Base-by-base conservation (phyloP, 1,140 invertebrate genomes). In the Bombus sylvicola region DNA sequence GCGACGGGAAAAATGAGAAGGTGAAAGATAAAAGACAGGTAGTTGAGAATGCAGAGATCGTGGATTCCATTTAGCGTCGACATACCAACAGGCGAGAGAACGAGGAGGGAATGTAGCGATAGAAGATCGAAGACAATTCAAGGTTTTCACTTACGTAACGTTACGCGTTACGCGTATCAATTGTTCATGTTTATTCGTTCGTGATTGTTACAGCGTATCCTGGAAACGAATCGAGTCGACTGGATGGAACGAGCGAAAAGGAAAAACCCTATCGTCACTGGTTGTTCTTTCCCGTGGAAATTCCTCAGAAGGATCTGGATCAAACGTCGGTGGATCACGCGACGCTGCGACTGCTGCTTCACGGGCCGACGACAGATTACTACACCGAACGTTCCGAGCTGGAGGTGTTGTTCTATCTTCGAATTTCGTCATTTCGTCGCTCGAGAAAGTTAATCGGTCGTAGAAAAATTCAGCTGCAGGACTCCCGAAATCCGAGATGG, bases 401-500 rank as follows among this genome's bases (percentile, higher is more conserved):
- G 69, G 87, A 91, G 12, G 77, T 91, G 47, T 39, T 87, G 39
- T 47, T 91, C 3, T 88, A 92, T 59, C 81, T 89, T 1, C 66
- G 88, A 15, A 83, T 68, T 10, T 37, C 73, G 66, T 25, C 73
- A 28, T 13, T n/a, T 77, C 39, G 25, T 31, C 53, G 47, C 41
- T 83, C 82, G 15, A 72, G 73, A 59, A 39, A 74, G 6, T 57
- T 88, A 15, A 83, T 89, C 39, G 41, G 76, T 0, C 84, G 73
- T 8, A 53, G 57, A 39, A 89, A 31, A 66, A 41, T 89, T n/a
- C 75, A 80, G 31, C 73, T 66, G 10, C 22, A 68, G 6, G 43
- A 81, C 31, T 41, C 81, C 31, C 31, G 71, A 39, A 83, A 85
- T 15, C 68, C 93, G 0, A 87, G 88, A 78, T 96, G 96, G 96